These are phyloP conservation scores for Galerucella calmariensis DNA, from an alignment of 2,888 invertebrate species.

Conservation along the genomic window DNA sequence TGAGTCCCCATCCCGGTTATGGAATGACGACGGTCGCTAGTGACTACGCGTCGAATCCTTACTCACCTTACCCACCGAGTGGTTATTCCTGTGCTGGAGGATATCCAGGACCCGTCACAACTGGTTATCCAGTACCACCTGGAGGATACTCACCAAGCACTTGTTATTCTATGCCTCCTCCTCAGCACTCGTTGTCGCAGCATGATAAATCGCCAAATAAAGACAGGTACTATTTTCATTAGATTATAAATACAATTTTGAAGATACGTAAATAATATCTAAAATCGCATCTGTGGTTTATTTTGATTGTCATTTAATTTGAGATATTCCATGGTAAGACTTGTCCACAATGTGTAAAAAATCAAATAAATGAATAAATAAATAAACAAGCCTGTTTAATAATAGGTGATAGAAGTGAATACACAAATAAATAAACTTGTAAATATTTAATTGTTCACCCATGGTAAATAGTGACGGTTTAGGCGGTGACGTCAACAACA, in stretches of 20 bases:
- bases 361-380: no score
- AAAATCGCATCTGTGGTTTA: not conserved
- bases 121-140: constrained; percentile 74
- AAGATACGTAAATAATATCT: not conserved
- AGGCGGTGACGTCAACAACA: no score
- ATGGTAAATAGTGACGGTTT: no score
- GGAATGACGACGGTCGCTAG: constrained; percentile 80
- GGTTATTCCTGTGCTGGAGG: constrained; percentile 68
- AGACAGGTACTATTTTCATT: constrained; percentile 72
- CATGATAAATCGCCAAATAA: constrained; percentile 77
- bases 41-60: constrained; percentile 80
- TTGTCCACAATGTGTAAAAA: no score
- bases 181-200: constrained; percentile 74
- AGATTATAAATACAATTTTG: not conserved
- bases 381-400: no score
- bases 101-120: constrained; percentile 67
- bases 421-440: no score
- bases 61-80: constrained; percentile 58
- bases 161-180: constrained; percentile 90
- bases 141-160: constrained; percentile 68
- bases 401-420: no score
- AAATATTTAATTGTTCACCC: no score
- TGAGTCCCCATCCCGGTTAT: constrained; percentile 88
- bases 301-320: no score
- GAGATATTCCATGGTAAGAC: no score